Conservation (phyloP, 2,797 vertebrate species). For the Myotis daubentonii region DNA sequence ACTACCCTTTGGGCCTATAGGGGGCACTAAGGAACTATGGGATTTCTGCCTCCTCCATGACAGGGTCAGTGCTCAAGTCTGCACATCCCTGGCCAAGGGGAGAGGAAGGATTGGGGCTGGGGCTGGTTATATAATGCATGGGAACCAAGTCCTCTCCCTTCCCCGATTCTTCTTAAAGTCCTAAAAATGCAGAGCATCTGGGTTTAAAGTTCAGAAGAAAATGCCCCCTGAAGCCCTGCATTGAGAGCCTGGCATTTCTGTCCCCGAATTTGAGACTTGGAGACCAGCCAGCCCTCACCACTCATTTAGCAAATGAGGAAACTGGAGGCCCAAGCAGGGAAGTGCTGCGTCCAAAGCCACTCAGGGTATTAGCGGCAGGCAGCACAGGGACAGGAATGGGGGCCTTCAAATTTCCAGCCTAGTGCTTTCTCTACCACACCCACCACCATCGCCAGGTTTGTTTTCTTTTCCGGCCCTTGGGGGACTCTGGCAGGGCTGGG, state of each 20-base stretch:
- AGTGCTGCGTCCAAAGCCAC: neutral
- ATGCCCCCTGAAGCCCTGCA: neutral
- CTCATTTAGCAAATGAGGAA: conserved; percentile 6
- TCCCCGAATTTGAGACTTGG: neutral
- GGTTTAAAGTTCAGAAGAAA: conserved; percentile 40
- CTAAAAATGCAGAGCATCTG: neutral
- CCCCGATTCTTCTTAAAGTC: neutral
- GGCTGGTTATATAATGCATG: neutral
- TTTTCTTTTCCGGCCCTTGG: conserved; percentile 69
- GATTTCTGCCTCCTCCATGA: neutral
- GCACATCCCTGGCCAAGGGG: neutral
- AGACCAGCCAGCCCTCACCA: neutral
- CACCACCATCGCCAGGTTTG: conserved; percentile 36
- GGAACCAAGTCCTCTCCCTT: neutral
- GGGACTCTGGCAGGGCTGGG: conserved; percentile 62
- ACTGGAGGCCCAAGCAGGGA: neutral
- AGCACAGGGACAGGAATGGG: neutral
- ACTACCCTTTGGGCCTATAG: conserved; percentile 57
- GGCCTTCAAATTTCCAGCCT: conserved; percentile 28
- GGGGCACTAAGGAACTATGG: conserved; percentile 69
- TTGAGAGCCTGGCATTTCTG: neutral
- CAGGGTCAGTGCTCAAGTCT: neutral
- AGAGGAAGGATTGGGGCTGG: neutral
- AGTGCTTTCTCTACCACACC: conserved; percentile 42
- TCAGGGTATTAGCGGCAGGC: fast-evolving